Evolutionary conservation across 2,113 vertebrate genomes (phyloP).

Genomic region (Telmatochromis brachygnathus): DNA sequence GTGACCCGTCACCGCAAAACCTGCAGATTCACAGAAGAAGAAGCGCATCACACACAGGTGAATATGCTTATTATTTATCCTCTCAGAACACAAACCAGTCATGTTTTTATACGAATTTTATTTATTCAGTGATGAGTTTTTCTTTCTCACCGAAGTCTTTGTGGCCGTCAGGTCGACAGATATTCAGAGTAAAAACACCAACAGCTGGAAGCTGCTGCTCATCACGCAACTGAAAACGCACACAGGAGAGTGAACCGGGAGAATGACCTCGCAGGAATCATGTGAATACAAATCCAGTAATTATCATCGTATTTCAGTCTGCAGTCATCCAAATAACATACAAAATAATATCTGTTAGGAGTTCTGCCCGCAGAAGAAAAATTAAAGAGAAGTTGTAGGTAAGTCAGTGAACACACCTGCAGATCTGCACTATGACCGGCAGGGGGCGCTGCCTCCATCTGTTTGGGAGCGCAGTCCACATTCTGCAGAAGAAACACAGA

Average conservation of each 20-base stretch:
- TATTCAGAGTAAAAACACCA: background rate
- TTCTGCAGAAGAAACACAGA: background rate
- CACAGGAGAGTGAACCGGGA: background rate
- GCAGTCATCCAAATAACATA: background rate
- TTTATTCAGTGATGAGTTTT: background rate
- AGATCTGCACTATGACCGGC: constrained; percentile 62
- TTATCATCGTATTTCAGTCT: background rate
- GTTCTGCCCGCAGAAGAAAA: background rate
- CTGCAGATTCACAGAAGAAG: constrained; percentile 43
- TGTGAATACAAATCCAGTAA: background rate
- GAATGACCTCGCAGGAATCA: background rate
- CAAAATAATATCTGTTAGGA: background rate
- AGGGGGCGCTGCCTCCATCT: constrained; percentile 53
- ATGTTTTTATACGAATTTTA: background rate
- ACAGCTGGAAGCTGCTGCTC: background rate
- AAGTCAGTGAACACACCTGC: constrained; percentile 32
- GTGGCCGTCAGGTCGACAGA: background rate
- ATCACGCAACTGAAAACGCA: background rate
- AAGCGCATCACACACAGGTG: background rate
- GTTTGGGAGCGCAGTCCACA: background rate
- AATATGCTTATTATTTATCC: background rate
- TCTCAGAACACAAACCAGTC: background rate
- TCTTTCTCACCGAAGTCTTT: constrained; percentile 24
- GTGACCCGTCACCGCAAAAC: constrained; percentile 87
- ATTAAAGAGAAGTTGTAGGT: background rate